Conservation (phyloP, 2,113 vertebrate genomes). For the Ptilorrhoa leucosticta region DNA sequence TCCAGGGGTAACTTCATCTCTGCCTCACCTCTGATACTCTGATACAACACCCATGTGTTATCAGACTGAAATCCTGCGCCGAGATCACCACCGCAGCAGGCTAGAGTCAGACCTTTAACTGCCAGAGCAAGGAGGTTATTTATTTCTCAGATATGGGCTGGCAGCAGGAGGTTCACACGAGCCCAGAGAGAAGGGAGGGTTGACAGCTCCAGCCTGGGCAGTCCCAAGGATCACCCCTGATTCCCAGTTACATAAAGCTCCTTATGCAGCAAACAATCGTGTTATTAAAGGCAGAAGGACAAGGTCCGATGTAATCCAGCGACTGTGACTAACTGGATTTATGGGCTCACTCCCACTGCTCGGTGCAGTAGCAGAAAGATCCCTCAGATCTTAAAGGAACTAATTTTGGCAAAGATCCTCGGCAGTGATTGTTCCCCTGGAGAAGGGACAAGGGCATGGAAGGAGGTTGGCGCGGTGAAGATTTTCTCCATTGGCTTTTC, state of each 20-base stretch:
- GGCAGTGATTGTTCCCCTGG: not conserved
- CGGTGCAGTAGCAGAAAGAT: not conserved
- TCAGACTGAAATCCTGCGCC: not conserved
- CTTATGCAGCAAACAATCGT: conserved; percentile 48
- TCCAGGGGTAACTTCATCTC: not conserved
- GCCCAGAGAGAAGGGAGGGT: not conserved
- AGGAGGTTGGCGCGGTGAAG: not conserved
- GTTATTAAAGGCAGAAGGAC: conserved; percentile 48
- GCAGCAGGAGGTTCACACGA: not conserved
- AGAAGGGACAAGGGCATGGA: not conserved
- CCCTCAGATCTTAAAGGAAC: conserved; percentile 1
- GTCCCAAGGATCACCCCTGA: not conserved
- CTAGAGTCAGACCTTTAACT: not conserved
- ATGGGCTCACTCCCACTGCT: not conserved
- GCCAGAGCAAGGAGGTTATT: not conserved
- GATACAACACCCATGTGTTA: fast-evolving
- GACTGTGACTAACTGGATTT: conserved; percentile 52
- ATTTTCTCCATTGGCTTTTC: not conserved
- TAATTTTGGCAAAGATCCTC: not conserved
- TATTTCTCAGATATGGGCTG: not conserved
- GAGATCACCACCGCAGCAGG: not conserved
- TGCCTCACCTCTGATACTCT: not conserved
- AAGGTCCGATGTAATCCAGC: conserved; percentile 39
- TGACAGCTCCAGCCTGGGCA: conserved; percentile 21
- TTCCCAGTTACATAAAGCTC: conserved; percentile 43